Percentiles rank a stretch among this genome's conserved stretches.
Conservation (phyloP, 2,113 vertebrate genomes). For the Archocentrus centrarchus region DNA sequence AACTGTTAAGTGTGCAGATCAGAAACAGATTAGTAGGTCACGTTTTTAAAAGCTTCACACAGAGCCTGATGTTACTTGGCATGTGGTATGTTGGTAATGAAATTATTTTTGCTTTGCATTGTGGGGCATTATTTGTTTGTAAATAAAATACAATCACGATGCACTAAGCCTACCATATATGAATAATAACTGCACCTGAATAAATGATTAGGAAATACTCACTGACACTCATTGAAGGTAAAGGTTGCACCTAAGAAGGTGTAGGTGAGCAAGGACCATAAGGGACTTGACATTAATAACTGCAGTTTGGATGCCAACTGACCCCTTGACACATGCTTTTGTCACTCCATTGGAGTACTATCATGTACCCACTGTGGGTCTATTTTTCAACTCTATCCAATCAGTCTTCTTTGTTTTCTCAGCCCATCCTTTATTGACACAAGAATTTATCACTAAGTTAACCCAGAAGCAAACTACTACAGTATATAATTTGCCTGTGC, state of each 20-base stretch:
- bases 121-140: background rate
- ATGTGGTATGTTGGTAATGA: background rate
- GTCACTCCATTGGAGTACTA: fast-evolving
- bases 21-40: background rate
- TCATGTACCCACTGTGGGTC: background rate
- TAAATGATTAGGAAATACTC: background rate
- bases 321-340: background rate
- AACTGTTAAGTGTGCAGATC: background rate
- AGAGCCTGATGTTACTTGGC: background rate
- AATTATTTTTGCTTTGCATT: background rate
- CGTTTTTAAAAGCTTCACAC: background rate
- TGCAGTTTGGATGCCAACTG: background rate
- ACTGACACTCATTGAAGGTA: background rate
- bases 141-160: background rate
- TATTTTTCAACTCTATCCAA: background rate
- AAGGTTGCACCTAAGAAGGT: no score
- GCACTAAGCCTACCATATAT: background rate
- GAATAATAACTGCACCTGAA: background rate
- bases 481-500: background rate
- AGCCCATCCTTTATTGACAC: background rate
- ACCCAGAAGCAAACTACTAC: background rate
- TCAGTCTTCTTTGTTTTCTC: background rate
- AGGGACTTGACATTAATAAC: background rate
- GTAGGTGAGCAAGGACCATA: no score
- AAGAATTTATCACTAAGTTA: background rate